Percentiles rank a stretch among this genome's conserved stretches.
Evolutionary conservation across 1,140 invertebrate species (phyloP).

Genomic region (Caenorhabditis briggsae): DNA sequence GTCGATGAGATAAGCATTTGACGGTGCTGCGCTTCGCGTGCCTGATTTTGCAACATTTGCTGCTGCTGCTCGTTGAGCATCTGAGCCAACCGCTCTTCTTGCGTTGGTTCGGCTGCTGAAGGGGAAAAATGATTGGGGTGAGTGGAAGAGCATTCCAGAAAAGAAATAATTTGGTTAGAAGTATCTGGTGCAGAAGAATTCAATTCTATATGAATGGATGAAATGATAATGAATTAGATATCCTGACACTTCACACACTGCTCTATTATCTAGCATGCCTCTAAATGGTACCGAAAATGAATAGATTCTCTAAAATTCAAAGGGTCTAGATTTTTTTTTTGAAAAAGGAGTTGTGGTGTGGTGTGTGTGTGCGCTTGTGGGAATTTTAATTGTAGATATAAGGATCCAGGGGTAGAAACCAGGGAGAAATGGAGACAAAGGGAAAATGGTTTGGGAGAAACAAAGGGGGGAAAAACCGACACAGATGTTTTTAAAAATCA

Average conservation of each 20-base stretch:
- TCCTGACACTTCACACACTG: background rate
- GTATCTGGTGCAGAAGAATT: background rate
- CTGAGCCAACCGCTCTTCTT: slow-evolving; percentile 46
- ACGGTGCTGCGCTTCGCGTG: slow-evolving; percentile 22
- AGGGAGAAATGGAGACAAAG: too few species aligned
- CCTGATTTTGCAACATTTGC: slow-evolving; percentile 52
- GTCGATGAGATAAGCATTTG: slow-evolving; percentile 29
- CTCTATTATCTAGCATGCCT: background rate
- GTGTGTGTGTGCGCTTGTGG: slow-evolving; percentile 36
- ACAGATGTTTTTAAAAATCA: background rate
- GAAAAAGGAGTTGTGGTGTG: slow-evolving; percentile 36
- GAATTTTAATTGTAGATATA: background rate
- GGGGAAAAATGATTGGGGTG: background rate
- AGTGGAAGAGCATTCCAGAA: background rate
- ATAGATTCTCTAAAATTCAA: background rate
- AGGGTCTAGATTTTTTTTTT: background rate
- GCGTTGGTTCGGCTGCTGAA: background rate
- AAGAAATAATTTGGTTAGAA: slow-evolving; percentile 1
- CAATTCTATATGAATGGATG: background rate
- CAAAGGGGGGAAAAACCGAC: slow-evolving; percentile 41
- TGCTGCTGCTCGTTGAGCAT: slow-evolving; percentile 52
- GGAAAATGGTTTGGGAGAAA: slow-evolving; percentile 7
- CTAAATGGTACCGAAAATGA: background rate
- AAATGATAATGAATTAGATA: background rate
- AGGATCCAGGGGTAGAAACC: too few species aligned